Percentiles rank a stretch among this genome's conserved stretches.
Evolutionary conservation across 2,113 vertebrate species (phyloP).

Genomic region (Globicephala melas): DNA sequence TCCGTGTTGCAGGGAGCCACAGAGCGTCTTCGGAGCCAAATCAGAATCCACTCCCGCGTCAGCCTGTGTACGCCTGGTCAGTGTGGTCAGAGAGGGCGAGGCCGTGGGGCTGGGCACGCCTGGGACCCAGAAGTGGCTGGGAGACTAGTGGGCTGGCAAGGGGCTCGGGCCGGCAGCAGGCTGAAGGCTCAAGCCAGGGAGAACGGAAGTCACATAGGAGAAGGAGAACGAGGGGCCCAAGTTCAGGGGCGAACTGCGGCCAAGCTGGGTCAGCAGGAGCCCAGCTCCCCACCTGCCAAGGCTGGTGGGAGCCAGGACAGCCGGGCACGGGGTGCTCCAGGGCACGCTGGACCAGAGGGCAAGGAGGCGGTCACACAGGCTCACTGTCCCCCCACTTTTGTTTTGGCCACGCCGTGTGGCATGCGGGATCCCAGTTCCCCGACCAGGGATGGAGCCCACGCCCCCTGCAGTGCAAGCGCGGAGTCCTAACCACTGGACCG

Average conservation of each 20-base stretch:
- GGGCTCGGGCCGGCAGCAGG: fast-evolving
- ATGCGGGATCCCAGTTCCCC: too few relatives aligned
- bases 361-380: background rate
- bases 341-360: background rate
- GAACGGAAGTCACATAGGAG: background rate
- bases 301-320: background rate
- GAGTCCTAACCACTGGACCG: too few relatives aligned
- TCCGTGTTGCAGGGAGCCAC: background rate
- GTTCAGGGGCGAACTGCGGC: background rate
- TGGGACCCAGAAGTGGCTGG: background rate
- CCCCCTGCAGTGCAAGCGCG: too few relatives aligned
- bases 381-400: background rate
- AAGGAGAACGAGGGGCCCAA: background rate
- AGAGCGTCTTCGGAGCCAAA: background rate
- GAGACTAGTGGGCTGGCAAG: background rate
- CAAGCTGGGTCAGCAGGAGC: background rate
- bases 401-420: too few relatives aligned
- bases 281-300: background rate
- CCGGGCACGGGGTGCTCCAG: background rate
- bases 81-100: background rate
- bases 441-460: too few relatives aligned
- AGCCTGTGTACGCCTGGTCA: background rate
- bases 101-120: background rate
- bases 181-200: background rate
- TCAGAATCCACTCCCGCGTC: fast-evolving